Conservation (phyloP, 1,140 invertebrate species). For the Temnothorax longispinosus region DNA sequence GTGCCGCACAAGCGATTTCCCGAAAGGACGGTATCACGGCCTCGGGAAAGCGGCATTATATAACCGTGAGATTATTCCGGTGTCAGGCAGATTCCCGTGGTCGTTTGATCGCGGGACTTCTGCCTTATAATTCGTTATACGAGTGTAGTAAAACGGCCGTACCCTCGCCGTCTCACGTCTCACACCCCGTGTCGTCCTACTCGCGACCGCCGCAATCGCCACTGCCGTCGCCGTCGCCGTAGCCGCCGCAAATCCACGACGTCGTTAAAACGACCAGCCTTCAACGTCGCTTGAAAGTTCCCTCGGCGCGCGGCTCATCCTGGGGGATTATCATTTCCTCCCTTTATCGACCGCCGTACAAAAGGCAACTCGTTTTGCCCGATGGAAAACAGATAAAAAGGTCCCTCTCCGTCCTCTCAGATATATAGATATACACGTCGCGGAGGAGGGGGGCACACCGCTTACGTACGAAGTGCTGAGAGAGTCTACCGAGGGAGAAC, state of each 20-base stretch:
- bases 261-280: constrained; percentile 64
- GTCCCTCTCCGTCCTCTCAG: constrained; percentile 37
- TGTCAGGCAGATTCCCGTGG: constrained; percentile 20
- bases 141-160: constrained; percentile 56
- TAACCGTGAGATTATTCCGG: constrained; percentile 15
- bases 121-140: constrained; percentile 63
- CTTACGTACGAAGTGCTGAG: not conserved
- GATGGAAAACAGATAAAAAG: constrained; percentile 79
- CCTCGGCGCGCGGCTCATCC: constrained; percentile 55
- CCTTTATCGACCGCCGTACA: constrained; percentile 75
- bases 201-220: not conserved
- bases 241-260: constrained; percentile 42
- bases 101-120: constrained; percentile 54
- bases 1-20: constrained; percentile 40
- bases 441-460: not conserved
- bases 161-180: not conserved
- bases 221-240: not conserved
- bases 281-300: constrained; percentile 43
- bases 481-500: not conserved
- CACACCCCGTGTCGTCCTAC: not conserved
- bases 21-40: constrained; percentile 25
- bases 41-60: constrained; percentile 10
- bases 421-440: constrained; percentile 8
- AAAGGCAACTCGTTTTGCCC: constrained; percentile 79
- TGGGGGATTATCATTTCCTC: constrained; percentile 62